Evolutionary conservation across 2,888 invertebrate genomes (phyloP).

Genomic region (Syrista parreyssii): DNA sequence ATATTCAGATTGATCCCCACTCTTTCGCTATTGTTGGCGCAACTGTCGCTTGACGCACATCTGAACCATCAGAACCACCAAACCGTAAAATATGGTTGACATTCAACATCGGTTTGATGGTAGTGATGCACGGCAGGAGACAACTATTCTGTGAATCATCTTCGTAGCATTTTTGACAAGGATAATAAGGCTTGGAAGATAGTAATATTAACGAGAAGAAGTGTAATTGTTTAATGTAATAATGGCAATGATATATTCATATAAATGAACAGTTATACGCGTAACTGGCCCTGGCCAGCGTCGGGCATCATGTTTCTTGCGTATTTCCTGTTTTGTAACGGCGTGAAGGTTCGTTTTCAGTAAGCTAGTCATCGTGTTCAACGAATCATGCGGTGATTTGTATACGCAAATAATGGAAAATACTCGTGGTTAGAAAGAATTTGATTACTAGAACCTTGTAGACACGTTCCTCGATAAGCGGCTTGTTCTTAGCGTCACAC

Average conservation of each 20-base stretch:
- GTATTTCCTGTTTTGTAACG: slow-evolving; percentile 6
- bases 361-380: neutral
- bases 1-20: neutral
- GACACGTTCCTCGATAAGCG: neutral
- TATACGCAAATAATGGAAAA: neutral
- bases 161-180: neutral
- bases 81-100: neutral
- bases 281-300: neutral
- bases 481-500: neutral
- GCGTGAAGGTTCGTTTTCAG: slow-evolving; percentile 1
- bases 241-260: neutral
- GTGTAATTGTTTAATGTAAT: neutral
- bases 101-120: neutral
- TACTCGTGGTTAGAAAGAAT: neutral
- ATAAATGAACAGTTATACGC: neutral
- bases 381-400: neutral
- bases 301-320: slow-evolving; percentile 4
- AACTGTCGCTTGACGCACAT: neutral
- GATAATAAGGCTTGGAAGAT: neutral
- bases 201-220: neutral
- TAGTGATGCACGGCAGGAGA: neutral
- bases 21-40: neutral
- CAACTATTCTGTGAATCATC: neutral
- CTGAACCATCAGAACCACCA: neutral
- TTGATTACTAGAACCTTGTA: neutral